phyloP scores from a whole-genome alignment of 2,888 invertebrate species.

The Eupithecia dodoneata region DNA sequence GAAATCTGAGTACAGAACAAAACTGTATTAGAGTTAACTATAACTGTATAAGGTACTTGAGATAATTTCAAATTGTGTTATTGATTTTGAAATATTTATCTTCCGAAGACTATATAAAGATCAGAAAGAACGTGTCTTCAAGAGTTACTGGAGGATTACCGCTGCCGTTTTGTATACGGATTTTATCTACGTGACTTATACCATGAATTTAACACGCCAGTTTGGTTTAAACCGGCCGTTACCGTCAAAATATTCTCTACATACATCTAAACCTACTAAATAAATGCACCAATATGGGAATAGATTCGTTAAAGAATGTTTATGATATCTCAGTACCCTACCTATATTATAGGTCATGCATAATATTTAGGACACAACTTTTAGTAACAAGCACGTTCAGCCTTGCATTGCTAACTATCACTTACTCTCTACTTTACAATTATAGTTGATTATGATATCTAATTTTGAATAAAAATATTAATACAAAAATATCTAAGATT shows the following conservation, averaged over 20 bases:
- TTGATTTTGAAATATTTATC: no score
- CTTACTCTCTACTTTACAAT: constrained; percentile 19
- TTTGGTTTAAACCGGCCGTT: neutral
- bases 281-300: constrained; percentile 67
- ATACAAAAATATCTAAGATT: constrained; percentile 22
- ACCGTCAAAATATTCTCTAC: constrained; percentile 26
- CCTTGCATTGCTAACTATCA: constrained; percentile 49
- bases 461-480: neutral
- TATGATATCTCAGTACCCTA: constrained; percentile 58
- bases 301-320: constrained; percentile 48
- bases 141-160: neutral
- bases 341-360: constrained; percentile 39
- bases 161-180: neutral
- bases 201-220: neutral
- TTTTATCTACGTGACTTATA: neutral
- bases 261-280: constrained; percentile 46
- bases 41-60: no score
- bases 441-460: neutral
- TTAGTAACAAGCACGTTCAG: constrained; percentile 51
- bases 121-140: neutral
- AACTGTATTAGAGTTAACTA: no score
- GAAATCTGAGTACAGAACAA: no score
- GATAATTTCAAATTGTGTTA: no score
- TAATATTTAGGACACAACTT: constrained; percentile 37
- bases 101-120: no score